Percentiles rank a stretch among this genome's conserved stretches.
Evolutionary conservation across 2,888 invertebrate genomes (phyloP).

Genomic region (Lysandra bellargus): DNA sequence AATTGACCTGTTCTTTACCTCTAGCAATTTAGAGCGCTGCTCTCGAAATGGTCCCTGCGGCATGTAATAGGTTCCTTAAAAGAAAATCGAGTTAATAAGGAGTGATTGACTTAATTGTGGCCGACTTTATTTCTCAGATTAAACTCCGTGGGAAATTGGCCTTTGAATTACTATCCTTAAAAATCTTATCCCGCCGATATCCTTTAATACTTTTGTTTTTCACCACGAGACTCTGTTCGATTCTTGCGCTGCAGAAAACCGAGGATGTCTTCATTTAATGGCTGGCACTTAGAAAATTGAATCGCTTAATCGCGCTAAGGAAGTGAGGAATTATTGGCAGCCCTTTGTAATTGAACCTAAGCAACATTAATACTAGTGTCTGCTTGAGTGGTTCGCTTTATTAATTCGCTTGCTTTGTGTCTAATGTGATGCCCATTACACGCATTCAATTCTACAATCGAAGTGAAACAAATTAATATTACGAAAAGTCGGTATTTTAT

Average conservation of each 20-base stretch:
- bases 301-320: conserved; percentile 61
- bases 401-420: conserved; percentile 1
- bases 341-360: conserved; percentile 57
- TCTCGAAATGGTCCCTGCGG: conserved; percentile 66
- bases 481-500: background rate
- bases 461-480: background rate
- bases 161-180: conserved; percentile 34
- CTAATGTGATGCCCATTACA: background rate
- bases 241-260: conserved; percentile 53
- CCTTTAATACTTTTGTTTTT: conserved; percentile 30
- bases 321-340: conserved; percentile 37
- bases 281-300: conserved; percentile 66
- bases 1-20: conserved; percentile 69
- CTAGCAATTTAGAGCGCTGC: conserved; percentile 60
- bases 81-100: conserved; percentile 72
- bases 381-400: conserved; percentile 7
- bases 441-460: background rate
- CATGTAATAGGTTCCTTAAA: conserved; percentile 72
- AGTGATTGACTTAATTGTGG: conserved; percentile 73
- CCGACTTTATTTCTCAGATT: conserved; percentile 53
- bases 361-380: conserved; percentile 53
- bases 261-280: conserved; percentile 59
- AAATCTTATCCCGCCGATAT: conserved; percentile 31
- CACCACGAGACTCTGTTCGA: conserved; percentile 44
- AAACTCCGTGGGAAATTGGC: conserved; percentile 34